phyloP scores from a whole-genome alignment of 1,140 invertebrate genomes.

The Hirudo medicinalis region DNA sequence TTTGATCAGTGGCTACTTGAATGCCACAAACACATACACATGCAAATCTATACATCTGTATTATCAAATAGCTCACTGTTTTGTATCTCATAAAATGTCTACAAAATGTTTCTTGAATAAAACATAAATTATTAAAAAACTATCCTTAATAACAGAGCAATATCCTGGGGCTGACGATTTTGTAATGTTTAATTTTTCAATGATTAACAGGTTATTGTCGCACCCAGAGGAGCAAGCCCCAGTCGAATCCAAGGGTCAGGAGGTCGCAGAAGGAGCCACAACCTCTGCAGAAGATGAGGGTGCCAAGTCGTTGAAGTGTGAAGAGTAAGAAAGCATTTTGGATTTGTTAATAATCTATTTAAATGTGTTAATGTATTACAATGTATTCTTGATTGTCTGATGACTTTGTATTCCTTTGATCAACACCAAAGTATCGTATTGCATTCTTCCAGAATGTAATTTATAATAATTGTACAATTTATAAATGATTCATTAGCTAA shows the following conservation, averaged over 20 bases:
- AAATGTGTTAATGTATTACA: conserved; percentile 3
- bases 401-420: no score
- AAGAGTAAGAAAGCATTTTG: conserved; percentile 49
- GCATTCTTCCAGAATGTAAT: not conserved
- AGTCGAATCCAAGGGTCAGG: not conserved
- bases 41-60: not conserved
- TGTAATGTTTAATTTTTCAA: not conserved
- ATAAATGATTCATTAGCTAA: no score
- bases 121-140: no score
- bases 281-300: conserved; percentile 25
- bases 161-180: not conserved
- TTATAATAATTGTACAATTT: not conserved
- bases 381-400: not conserved
- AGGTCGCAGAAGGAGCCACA: conserved; percentile 23
- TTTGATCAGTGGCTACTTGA: not conserved
- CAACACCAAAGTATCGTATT: no score
- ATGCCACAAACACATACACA: not conserved
- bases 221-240: not conserved
- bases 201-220: not conserved
- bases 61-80: no score
- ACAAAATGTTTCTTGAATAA: not conserved
- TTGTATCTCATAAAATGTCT: not conserved
- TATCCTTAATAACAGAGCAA: not conserved
- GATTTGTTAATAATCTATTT: conserved; percentile 21
- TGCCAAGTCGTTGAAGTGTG: conserved; percentile 76